phyloP scores from a whole-genome alignment of 2,113 vertebrate genomes.

The Pantherophis guttatus region DNA sequence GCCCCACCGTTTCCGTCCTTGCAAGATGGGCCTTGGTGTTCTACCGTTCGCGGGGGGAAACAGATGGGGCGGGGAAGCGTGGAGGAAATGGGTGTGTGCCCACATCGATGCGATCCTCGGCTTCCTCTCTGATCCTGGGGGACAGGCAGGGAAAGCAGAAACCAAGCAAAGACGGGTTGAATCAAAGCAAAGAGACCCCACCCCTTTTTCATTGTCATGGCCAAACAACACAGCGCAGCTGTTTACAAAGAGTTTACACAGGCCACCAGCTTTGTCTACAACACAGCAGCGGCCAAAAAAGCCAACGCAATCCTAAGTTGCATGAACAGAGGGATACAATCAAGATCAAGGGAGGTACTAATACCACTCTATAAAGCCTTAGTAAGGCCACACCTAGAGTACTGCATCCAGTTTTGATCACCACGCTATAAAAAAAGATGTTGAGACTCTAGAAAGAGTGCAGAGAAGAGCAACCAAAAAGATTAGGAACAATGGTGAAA shows the following conservation, averaged over 20 bases:
- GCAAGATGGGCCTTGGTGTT: not conserved
- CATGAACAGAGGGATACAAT: too few species aligned
- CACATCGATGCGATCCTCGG: not conserved
- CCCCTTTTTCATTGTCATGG: not conserved
- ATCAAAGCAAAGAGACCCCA: constrained; percentile 26
- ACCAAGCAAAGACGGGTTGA: constrained; percentile 4
- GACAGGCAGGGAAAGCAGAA: constrained; percentile 28
- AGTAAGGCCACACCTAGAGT: too few species aligned
- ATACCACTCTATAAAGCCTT: too few species aligned
- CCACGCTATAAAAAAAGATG: too few species aligned
- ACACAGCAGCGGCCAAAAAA: too few species aligned
- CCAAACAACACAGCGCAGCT: not conserved
- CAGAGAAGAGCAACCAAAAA: too few species aligned
- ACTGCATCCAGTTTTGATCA: too few species aligned
- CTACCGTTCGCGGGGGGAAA: constrained; percentile 26
- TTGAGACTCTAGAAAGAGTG: too few species aligned
- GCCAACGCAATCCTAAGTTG: too few species aligned
- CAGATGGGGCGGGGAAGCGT: constrained; percentile 40
- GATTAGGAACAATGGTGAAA: too few species aligned
- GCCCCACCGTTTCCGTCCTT: not conserved
- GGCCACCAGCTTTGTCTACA: not conserved
- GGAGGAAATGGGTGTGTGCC: constrained; percentile 36
- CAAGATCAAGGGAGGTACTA: too few species aligned
- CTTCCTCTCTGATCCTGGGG: constrained; percentile 35
- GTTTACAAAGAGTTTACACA: not conserved